Evolutionary conservation across 2,797 vertebrate species (phyloP).

Genomic region (Leuciscus waleckii): DNA sequence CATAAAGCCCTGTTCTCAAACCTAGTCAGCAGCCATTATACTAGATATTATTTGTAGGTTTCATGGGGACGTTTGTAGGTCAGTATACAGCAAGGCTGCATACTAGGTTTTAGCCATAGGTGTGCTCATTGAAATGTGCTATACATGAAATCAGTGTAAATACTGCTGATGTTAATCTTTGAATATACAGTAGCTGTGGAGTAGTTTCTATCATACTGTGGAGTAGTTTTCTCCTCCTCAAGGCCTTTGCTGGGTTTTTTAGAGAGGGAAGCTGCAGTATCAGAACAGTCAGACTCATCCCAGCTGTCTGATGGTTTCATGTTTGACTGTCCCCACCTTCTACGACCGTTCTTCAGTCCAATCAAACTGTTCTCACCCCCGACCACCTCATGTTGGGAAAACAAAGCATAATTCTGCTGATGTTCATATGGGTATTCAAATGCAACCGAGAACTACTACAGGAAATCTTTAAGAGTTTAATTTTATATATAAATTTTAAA

Average conservation of each 20-base stretch:
- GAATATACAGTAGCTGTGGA: not conserved
- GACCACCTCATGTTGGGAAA: constrained; percentile 75
- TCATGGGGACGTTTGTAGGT: not conserved
- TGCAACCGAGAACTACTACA: not conserved
- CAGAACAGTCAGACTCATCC: constrained; percentile 85
- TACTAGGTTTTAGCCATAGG: not conserved
- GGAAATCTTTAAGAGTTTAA: not conserved
- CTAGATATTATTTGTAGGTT: not conserved
- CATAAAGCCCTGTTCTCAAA: not conserved
- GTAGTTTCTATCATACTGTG: constrained; percentile 19
- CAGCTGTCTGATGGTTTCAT: constrained; percentile 85
- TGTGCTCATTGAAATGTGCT: not conserved
- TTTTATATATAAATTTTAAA: too few species aligned
- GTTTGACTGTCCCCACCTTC: constrained; percentile 91
- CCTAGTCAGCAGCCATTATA: not conserved
- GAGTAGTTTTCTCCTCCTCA: constrained; percentile 80
- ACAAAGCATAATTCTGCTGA: not conserved
- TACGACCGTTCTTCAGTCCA: constrained; percentile 83
- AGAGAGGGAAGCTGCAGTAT: constrained; percentile 85
- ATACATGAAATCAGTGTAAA: not conserved
- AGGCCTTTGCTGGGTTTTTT: constrained; percentile 87
- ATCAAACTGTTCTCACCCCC: constrained; percentile 74
- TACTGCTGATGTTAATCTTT: not conserved
- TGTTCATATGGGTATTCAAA: not conserved
- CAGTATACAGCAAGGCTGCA: not conserved